phyloP scores from a whole-genome alignment of 2,113 vertebrate species.

The Gallinago paraguaiae region DNA sequence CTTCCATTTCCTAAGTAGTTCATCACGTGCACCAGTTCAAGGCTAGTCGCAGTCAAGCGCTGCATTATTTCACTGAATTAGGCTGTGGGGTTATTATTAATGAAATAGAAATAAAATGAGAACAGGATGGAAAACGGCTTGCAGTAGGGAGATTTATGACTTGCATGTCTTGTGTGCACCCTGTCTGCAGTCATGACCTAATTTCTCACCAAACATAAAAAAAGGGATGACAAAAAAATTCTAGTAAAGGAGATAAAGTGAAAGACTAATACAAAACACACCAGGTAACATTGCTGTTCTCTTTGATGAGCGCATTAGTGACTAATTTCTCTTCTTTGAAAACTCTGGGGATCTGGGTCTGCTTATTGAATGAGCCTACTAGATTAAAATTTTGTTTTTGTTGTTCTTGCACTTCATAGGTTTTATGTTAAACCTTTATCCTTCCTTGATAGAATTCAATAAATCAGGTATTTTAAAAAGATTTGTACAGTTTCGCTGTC shows the following conservation, averaged over 20 bases:
- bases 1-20: neutral
- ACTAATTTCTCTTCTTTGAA: constrained; percentile 24
- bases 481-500: neutral
- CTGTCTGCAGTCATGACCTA: neutral
- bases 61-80: neutral
- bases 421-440: neutral
- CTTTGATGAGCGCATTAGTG: constrained; percentile 23
- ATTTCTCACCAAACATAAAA: constrained; percentile 18
- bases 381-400: constrained; percentile 15
- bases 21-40: neutral
- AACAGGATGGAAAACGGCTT: neutral
- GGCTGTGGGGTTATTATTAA: neutral
- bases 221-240: neutral
- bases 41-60: neutral
- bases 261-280: constrained; percentile 24
- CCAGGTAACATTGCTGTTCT: neutral
- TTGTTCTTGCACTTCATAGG: neutral
- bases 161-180: neutral
- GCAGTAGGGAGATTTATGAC: neutral
- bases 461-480: neutral
- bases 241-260: constrained; percentile 5
- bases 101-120: constrained; percentile 32
- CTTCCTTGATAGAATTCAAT: neutral
- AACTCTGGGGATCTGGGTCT: neutral
- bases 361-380: neutral